Base-by-base conservation (phyloP, 2,888 invertebrate genomes). In the Microctonus hyperodae region DNA sequence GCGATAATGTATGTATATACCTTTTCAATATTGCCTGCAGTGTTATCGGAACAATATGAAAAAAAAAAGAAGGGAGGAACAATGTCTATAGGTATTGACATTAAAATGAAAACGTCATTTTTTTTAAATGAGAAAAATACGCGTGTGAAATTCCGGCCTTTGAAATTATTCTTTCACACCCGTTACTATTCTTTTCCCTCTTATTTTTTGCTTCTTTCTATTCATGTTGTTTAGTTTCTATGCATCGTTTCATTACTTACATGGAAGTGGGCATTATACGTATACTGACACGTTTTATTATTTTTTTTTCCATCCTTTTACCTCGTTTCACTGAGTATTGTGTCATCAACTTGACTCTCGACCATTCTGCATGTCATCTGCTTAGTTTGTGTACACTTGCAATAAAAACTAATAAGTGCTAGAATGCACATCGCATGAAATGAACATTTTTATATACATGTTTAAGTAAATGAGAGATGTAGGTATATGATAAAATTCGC, bases 331-430 rank as follows among this genome's bases (percentile, higher is more conserved):
- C 3, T 44, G 11, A 28, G 64, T 51, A 62, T n/a, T 55, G 51
- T 51, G 20, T 2, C 33, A 55, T 31, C 16, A 28, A 16, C 31
- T 16, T 55, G 4, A 55, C 53, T 25, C 13, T 4, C 10, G 11
- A n/a, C 25, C 7, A 53, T 33, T 55, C 31, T 28, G 16, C 55
- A 55, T 55, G 2, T 55, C 55, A 44, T 44, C 16, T 44, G 44
- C 16, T 7, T 55, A 2, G 25, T 13, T 6, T 2, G 13, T 23
- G 16, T 16, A 33, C 28, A 28, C 11, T 22, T 63, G 63, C 55
- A 67, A 69, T 65, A 67, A 63, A 65, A 69, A 61, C 69, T 70
- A 70, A 70, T 64, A 69, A 68, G 62, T 66, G 58, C 48, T n/a
- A n/a, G 44, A 20, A 16, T 28, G 16, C 13, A 25, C 51, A 23